A percentile compares a stretch with the other conserved stretches of the same genome.
phyloP scores from a whole-genome alignment of 2,888 invertebrate species.

The Invenusta paracnida region DNA sequence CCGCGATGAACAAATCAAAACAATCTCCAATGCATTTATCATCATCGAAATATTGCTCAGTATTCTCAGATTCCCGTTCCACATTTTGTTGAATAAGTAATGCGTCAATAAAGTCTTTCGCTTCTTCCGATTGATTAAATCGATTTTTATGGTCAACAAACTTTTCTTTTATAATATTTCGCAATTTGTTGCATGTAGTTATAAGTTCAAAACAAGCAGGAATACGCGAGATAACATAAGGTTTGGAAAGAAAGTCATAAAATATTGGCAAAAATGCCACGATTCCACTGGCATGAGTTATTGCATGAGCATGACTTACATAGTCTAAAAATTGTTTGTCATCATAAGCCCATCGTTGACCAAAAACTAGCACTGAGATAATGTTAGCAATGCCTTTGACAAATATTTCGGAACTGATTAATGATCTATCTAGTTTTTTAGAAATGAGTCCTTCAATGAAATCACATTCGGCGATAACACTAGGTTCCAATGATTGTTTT shows the following conservation, averaged over 20 bases:
- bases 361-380: background rate
- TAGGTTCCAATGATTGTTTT: constrained; percentile 9
- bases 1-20: constrained; percentile 32
- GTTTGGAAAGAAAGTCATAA: background rate
- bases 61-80: background rate
- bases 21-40: constrained; percentile 29
- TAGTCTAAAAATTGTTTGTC: background rate
- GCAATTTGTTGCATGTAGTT: background rate
- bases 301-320: background rate
- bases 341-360: background rate
- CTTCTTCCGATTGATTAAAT: background rate
- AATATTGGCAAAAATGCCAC: background rate
- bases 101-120: background rate
- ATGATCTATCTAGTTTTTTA: background rate
- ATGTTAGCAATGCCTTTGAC: background rate
- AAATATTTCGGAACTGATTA: background rate
- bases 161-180: background rate
- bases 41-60: background rate
- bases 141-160: background rate
- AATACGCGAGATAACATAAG: background rate
- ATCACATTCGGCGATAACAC: background rate
- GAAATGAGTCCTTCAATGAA: background rate
- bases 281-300: background rate
- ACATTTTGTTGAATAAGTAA: background rate
- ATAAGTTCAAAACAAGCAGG: background rate